phyloP scores from a whole-genome alignment of 2,888 invertebrate genomes.

The Cerceris ruficornis region DNA sequence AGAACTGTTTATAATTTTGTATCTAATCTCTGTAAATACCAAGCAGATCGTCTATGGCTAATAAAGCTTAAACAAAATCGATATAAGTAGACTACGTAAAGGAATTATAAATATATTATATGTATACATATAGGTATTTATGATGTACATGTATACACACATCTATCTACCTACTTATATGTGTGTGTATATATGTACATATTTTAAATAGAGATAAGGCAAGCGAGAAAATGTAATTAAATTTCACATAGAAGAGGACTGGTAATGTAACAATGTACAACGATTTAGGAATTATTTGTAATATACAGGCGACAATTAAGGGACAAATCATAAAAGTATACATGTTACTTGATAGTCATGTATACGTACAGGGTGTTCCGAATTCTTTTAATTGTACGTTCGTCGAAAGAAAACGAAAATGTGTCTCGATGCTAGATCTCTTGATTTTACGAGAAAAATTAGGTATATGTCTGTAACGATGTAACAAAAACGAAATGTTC shows the following conservation, averaged over 20 bases:
- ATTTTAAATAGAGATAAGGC: constrained; percentile 72
- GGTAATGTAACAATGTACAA: constrained; percentile 78
- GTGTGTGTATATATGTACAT: constrained; percentile 44
- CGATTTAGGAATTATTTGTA: constrained; percentile 78
- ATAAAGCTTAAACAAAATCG: constrained; percentile 63
- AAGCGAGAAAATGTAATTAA: constrained; percentile 67
- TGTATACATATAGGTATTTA: constrained; percentile 31
- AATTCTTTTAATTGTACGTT: constrained; percentile 11
- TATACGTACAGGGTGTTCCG: constrained; percentile 65
- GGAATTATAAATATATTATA: constrained; percentile 50
- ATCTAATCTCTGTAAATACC: constrained; percentile 79
- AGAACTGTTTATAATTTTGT: constrained; percentile 80
- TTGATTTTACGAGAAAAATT: too few relatives aligned
- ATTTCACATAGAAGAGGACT: constrained; percentile 65
- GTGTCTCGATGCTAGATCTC: neutral
- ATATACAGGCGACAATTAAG: constrained; percentile 71
- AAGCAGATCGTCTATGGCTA: constrained; percentile 68
- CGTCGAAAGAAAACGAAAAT: neutral
- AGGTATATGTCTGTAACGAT: too few relatives aligned
- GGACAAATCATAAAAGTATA: constrained; percentile 72
- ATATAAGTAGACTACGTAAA: constrained; percentile 63
- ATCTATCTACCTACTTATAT: too few relatives aligned
- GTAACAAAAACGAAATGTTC: too few relatives aligned
- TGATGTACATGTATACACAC: constrained; percentile 44
- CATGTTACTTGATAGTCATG: constrained; percentile 71